Conservation (phyloP, 2,888 invertebrate species). For the Tiliacea citrago region DNA sequence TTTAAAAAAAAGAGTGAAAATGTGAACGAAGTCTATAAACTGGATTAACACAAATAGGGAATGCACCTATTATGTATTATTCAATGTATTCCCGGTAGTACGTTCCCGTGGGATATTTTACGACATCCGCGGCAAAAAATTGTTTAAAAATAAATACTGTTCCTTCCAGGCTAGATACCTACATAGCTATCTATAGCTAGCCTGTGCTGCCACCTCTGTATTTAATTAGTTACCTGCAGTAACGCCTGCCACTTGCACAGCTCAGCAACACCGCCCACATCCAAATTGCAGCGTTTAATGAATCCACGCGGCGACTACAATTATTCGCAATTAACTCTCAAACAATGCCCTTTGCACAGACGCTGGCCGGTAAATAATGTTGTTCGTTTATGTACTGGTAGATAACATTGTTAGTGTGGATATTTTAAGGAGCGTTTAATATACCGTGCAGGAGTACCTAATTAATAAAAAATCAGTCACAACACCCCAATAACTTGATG, state of each 20-base stretch:
- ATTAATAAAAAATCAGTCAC: constrained; percentile 14
- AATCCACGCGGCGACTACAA: constrained; percentile 3
- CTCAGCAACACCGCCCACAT: constrained; percentile 13
- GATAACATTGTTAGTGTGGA: neutral
- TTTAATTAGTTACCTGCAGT: constrained; percentile 48
- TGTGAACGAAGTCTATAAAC: too few relatives aligned
- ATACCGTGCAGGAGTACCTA: too few relatives aligned
- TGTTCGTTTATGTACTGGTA: constrained; percentile 4
- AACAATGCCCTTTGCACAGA: constrained; percentile 34
- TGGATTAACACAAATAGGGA: too few relatives aligned
- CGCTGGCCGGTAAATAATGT: neutral
- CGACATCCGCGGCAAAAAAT: too few relatives aligned
- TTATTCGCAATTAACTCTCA: constrained; percentile 28
- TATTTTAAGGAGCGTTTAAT: constrained; percentile 5
- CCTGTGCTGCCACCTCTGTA: neutral
- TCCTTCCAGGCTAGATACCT: neutral
- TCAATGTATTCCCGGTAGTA: too few relatives aligned
- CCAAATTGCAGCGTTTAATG: constrained; percentile 20
- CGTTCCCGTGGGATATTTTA: too few relatives aligned
- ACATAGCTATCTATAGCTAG: neutral
- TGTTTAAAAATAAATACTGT: too few relatives aligned
- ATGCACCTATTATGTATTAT: too few relatives aligned
- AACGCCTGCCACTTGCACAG: constrained; percentile 40
- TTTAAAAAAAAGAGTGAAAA: too few relatives aligned
- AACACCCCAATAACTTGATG: neutral